A percentile compares a stretch with the other conserved stretches of the same genome.
Conservation (phyloP, 2,888 invertebrate species). For the Scrobipalpa costella region DNA sequence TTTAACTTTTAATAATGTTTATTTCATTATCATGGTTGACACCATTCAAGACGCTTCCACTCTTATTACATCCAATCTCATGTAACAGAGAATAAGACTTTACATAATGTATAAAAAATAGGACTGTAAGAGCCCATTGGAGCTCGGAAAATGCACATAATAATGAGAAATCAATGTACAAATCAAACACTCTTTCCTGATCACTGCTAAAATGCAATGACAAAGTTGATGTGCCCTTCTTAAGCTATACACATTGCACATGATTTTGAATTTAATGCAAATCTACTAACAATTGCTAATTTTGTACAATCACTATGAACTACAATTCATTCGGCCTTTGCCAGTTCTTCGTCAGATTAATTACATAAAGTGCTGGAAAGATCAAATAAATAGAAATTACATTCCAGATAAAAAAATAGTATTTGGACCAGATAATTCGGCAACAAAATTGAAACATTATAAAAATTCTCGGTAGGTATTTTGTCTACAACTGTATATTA, state of each 20-base stretch:
- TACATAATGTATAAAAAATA: conserved; percentile 81
- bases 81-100: conserved; percentile 76
- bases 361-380: conserved; percentile 51
- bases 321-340: conserved; percentile 63
- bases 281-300: conserved; percentile 69
- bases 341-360: conserved; percentile 62
- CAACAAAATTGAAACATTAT: conserved; percentile 9
- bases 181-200: conserved; percentile 62
- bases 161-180: conserved; percentile 74
- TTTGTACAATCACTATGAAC: conserved; percentile 75
- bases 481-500: conserved; percentile 70
- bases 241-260: conserved; percentile 73
- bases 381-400: conserved; percentile 66
- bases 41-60: conserved; percentile 70
- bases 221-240: conserved; percentile 62
- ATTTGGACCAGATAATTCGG: conserved; percentile 47
- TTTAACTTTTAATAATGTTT: conserved; percentile 73
- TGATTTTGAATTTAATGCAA: conserved; percentile 75
- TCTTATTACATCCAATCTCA: conserved; percentile 72
- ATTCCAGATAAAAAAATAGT: conserved; percentile 57
- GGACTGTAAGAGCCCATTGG: conserved; percentile 74
- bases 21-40: conserved; percentile 66
- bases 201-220: conserved; percentile 79
- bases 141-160: conserved; percentile 73
- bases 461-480: conserved; percentile 8